A percentile compares a stretch with the other conserved stretches of the same genome.
Evolutionary conservation across 2,113 vertebrate genomes (phyloP).

Genomic region (Oryctolagus cuniculus): mOryCun1.1 NC_091435.1:106680501-106681000

Average conservation of each 20-base stretch:
- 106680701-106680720: constrained; percentile 85
- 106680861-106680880: constrained; percentile 84
- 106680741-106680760: constrained; percentile 85
- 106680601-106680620: constrained; percentile 83
- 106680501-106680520: constrained; percentile 20
- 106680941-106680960: constrained; percentile 81
- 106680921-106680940: constrained; percentile 82
- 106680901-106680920: constrained; percentile 84
- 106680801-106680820: constrained; percentile 81
- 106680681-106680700: constrained; percentile 83
- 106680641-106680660: constrained; percentile 84
- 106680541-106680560: constrained; percentile 17
- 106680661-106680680: constrained; percentile 85
- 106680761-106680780: constrained; percentile 81
- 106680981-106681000: constrained; percentile 80
- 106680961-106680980: constrained; percentile 78
- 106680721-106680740: constrained; percentile 85
- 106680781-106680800: constrained; percentile 73
- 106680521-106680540: constrained; percentile 1
- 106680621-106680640: constrained; percentile 78
- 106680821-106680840: constrained; percentile 79
- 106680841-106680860: constrained; percentile 81
- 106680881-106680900: constrained; percentile 79
- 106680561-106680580: constrained; percentile 72
- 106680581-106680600: constrained; percentile 75